Percentiles rank a stretch among this genome's conserved stretches.
Evolutionary conservation across 2,113 vertebrate genomes (phyloP).

Genomic region (Eurystomus gularis): DNA sequence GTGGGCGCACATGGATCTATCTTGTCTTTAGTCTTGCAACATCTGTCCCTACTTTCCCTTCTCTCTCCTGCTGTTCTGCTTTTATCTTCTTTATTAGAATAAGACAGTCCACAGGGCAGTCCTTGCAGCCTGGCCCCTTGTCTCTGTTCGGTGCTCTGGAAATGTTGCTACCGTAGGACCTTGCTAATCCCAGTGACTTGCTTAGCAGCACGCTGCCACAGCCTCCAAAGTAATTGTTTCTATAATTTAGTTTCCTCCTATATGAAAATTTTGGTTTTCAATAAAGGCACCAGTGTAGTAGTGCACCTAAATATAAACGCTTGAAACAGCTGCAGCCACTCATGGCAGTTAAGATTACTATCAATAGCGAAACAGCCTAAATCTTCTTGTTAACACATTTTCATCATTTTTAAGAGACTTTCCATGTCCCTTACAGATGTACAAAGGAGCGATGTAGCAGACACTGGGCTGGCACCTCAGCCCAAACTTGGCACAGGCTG

Average conservation of each 20-base stretch:
- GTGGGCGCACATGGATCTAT: neutral
- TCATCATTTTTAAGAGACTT: neutral
- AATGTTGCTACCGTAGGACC: rapidly evolving
- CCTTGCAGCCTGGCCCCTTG: neutral
- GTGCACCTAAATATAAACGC: neutral
- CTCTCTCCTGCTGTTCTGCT: neutral
- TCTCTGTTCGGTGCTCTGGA: neutral
- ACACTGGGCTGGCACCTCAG: neutral
- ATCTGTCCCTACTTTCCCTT: neutral
- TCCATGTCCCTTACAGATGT: neutral
- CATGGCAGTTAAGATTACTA: neutral
- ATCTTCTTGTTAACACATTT: neutral
- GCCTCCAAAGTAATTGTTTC: neutral
- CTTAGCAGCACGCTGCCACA: neutral
- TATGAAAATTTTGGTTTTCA: neutral
- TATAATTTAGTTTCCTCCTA: neutral
- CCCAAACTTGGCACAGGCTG: neutral
- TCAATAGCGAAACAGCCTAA: neutral
- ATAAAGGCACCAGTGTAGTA: neutral
- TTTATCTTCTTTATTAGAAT: neutral
- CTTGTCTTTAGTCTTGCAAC: conserved; percentile 13
- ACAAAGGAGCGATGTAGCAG: neutral
- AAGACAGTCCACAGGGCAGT: neutral
- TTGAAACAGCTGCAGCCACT: neutral
- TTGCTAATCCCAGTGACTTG: neutral